Conservation (phyloP, 2,888 invertebrate species). For the Coleophora flavipennella region DNA sequence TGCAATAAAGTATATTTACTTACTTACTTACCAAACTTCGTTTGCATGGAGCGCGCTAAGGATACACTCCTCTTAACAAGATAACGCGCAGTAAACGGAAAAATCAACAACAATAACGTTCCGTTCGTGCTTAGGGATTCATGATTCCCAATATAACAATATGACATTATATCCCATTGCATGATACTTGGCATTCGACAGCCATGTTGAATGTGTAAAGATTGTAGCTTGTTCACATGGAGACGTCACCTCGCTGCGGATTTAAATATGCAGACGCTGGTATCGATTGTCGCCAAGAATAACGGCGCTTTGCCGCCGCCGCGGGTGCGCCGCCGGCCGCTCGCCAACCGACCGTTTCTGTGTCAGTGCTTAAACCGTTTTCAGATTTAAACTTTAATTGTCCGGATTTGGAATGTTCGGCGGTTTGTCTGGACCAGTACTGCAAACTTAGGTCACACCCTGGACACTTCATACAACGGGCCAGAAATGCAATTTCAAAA, state of each 20-base stretch:
- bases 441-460: background rate
- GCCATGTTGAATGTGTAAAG: too few species aligned
- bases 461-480: too few species aligned
- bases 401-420: too few species aligned
- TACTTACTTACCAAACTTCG: too few species aligned
- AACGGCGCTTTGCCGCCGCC: conserved; percentile 34
- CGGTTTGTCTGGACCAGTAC: background rate
- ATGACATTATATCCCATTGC: background rate
- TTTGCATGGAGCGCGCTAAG: too few species aligned
- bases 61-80: too few species aligned
- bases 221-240: conserved; percentile 6
- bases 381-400: background rate
- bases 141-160: too few species aligned
- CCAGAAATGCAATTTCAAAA: too few species aligned
- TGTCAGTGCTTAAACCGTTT: background rate
- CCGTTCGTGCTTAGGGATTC: too few species aligned
- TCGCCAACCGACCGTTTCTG: conserved; percentile 8
- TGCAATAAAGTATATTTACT: too few species aligned
- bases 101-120: too few species aligned
- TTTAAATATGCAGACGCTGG: conserved; percentile 65
- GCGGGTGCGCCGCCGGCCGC: conserved; percentile 20
- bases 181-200: background rate
- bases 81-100: too few species aligned
- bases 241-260: conserved; percentile 44
- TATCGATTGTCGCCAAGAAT: conserved; percentile 70